phyloP scores from a whole-genome alignment of 2,113 vertebrate genomes.

The Paracanthobrama guichenoti region DNA sequence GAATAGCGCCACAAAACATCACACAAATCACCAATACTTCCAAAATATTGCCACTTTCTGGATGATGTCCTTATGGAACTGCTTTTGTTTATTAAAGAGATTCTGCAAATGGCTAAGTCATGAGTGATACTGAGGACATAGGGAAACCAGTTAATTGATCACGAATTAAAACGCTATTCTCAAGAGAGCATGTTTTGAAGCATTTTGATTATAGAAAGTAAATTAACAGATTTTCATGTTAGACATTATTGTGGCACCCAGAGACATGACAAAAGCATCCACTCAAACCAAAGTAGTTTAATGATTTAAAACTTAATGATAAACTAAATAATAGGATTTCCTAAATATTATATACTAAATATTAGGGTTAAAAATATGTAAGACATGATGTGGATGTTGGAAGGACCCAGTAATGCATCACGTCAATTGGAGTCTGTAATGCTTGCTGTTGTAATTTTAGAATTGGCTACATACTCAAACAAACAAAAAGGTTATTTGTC shows the following conservation, averaged over 20 bases:
- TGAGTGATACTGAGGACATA: too few relatives aligned
- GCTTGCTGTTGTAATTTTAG: not conserved
- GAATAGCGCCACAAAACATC: too few relatives aligned
- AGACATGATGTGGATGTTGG: not conserved
- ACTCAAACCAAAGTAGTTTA: not conserved
- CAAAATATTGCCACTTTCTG: too few relatives aligned
- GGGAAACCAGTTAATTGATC: not conserved
- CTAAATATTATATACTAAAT: not conserved
- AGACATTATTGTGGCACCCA: not conserved
- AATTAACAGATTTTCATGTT: not conserved
- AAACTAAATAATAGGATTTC: not conserved
- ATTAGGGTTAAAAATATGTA: not conserved
- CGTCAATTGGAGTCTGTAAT: not conserved
- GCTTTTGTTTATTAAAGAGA: too few relatives aligned
- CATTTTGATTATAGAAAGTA: not conserved
- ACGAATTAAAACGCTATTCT: not conserved
- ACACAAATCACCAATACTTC: too few relatives aligned
- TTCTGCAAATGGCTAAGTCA: too few relatives aligned
- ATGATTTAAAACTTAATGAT: not conserved
- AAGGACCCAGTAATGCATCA: not conserved
- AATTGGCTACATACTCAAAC: not conserved
- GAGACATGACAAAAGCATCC: not conserved
- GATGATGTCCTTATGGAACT: too few relatives aligned
- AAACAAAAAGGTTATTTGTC: not conserved
- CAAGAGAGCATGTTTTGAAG: not conserved